phyloP scores from a whole-genome alignment of 2,113 vertebrate species.

The Dolichotis patagonum region DNA sequence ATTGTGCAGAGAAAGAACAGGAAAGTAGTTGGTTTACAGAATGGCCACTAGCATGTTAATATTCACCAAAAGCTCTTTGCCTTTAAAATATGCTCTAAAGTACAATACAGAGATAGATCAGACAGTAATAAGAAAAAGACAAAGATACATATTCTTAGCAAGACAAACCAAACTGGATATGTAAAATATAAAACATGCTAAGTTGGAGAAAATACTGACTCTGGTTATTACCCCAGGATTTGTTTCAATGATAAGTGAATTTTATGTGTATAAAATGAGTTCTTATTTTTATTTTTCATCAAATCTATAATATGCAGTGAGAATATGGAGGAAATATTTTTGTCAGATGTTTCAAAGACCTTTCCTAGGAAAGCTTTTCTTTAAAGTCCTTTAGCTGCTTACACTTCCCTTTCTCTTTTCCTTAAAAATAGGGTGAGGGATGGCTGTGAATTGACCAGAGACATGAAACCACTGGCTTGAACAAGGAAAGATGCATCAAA shows the following conservation, averaged over 20 bases:
- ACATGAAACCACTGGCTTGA: not conserved
- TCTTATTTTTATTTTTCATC: not conserved
- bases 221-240: not conserved
- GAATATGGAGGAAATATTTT: not conserved
- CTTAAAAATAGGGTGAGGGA: not conserved
- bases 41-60: not conserved
- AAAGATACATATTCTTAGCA: not conserved
- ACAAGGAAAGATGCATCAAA: not conserved
- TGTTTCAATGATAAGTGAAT: not conserved
- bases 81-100: not conserved
- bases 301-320: not conserved
- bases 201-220: not conserved
- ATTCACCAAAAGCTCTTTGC: conserved; percentile 29
- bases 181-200: not conserved
- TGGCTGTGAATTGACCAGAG: no score
- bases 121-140: not conserved
- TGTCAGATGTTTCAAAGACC: not conserved
- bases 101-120: not conserved
- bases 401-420: not conserved
- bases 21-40: not conserved
- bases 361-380: not conserved
- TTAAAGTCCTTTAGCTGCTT: not conserved
- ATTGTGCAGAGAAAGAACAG: not conserved
- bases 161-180: not conserved
- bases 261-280: not conserved